Percentiles rank a stretch among this genome's conserved stretches.
These are phyloP conservation scores for Pogonocichla stellata DNA, from an alignment of 2,113 vertebrate species.

Conservation along the genomic window DNA sequence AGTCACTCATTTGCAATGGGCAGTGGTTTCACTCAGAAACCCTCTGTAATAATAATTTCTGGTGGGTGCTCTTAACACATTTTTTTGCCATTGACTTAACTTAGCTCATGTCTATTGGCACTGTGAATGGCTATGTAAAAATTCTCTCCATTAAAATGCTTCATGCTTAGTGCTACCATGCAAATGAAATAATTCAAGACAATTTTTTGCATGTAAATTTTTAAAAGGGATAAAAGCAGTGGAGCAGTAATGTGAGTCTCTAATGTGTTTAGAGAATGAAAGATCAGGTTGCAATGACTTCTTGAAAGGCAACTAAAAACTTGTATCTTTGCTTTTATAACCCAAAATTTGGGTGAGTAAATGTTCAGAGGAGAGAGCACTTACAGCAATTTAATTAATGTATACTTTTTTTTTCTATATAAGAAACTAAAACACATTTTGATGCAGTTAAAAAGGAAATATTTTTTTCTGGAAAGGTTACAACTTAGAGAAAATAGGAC, in stretches of 20 bases:
- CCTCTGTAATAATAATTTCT: not conserved
- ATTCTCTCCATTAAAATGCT: not conserved
- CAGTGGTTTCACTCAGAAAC: not conserved
- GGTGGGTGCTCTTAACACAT: not conserved
- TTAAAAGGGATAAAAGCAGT: not conserved
- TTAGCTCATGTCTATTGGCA: not conserved
- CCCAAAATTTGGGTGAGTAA: not conserved
- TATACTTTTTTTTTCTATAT: not conserved
- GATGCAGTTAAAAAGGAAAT: not conserved
- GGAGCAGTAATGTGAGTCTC: fast-evolving
- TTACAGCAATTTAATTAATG: not conserved
- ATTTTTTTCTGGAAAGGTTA: not conserved
- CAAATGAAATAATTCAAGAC: not conserved
- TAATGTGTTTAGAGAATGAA: not conserved
- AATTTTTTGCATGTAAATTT: not conserved
- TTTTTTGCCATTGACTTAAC: not conserved
- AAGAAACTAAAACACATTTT: not conserved
- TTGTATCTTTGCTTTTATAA: not conserved
- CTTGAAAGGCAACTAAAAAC: not conserved
- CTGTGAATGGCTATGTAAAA: not conserved
- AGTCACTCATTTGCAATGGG: not conserved
- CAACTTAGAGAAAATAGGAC: not conserved
- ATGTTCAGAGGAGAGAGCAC: not conserved
- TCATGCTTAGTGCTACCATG: not conserved
- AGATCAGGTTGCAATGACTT: not conserved